Base-by-base conservation (phyloP, 2,888 invertebrate genomes). In the Athalia cordata region DNA sequence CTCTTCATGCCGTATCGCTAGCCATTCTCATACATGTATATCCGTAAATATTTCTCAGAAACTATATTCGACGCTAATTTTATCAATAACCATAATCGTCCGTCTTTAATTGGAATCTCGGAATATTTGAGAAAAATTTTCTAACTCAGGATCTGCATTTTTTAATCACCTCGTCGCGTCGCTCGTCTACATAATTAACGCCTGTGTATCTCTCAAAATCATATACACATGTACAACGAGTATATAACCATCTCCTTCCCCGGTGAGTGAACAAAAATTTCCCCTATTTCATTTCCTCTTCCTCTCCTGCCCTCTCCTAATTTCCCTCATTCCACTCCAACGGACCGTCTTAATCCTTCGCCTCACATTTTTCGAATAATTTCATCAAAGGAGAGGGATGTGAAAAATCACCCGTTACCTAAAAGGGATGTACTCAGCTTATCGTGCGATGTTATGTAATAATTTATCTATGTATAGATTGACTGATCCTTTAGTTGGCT, bases 71-170 rank as follows among this genome's bases (percentile, higher is more conserved):
- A n/a, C 13, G 9, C 13, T 50, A 29, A 52, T 68, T 55, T 68
- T 29, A 65, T 68, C 55, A 45, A 68, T 68, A 55, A 4, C 43
- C 29, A 29, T 9, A 29, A 68, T 29, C 55, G 9, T 29, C 11
- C 29, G 50, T 43, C 55, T 15, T n/a, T 29, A 29, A 29, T 29
- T 29, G 15, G 8, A 55, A 68, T 52, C 50, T 29, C 29, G 68
- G 68, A 68, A 68, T 52, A 29, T 68, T 68, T 68, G 13, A 1
- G 55, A 55, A 52, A 29, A 11, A 29, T 68, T 29, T 29, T 29
- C 29, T 7, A 7, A 52, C 8, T 9, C 68, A 68, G 29, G 55
- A 68, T 68, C 11, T 29, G n/a, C n/a, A n/a, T n/a, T 29, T n/a
- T 52, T 55, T 68, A 68, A 68, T 68, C 52, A 55, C 68, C 55